A percentile compares a stretch with the other conserved stretches of the same genome.
Evolutionary conservation across 2,888 invertebrate genomes (phyloP).

Genomic region (Gisinianus flammeolus): DNA sequence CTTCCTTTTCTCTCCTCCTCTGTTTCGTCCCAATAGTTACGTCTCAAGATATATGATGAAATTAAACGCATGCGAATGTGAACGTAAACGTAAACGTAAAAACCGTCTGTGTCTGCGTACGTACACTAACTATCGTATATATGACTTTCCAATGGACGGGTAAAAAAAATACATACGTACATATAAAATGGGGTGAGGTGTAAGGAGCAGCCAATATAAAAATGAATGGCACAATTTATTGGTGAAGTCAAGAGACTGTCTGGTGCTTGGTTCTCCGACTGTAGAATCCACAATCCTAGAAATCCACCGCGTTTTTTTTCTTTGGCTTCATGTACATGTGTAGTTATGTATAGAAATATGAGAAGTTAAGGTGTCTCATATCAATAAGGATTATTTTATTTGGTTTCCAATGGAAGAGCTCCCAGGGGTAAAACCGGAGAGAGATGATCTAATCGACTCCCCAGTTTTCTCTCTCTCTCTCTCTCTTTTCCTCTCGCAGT

Average conservation of each 20-base stretch:
- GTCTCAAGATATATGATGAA: background rate
- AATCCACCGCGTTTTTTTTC: background rate
- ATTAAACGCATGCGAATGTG: background rate
- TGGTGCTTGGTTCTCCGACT: too few relatives aligned
- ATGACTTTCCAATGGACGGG: background rate
- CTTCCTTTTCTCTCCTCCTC: conserved; percentile 5
- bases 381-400: conserved; percentile 51
- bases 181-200: background rate
- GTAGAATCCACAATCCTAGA: too few relatives aligned
- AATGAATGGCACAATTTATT: too few relatives aligned
- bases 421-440: conserved; percentile 41
- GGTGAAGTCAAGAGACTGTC: too few relatives aligned
- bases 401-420: conserved; percentile 36
- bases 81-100: background rate
- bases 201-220: too few relatives aligned
- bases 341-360: conserved; percentile 36
- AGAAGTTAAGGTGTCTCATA: conserved; percentile 50
- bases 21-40: background rate
- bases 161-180: background rate
- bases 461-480: background rate
- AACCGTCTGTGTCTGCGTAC: background rate
- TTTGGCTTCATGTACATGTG: background rate
- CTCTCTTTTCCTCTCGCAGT: background rate
- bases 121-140: background rate
- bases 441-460: conserved; percentile 42